Percentiles rank a stretch among this genome's conserved stretches.
Evolutionary conservation across 2,797 vertebrate genomes (phyloP).

Genomic region (Chromis chromis): DNA sequence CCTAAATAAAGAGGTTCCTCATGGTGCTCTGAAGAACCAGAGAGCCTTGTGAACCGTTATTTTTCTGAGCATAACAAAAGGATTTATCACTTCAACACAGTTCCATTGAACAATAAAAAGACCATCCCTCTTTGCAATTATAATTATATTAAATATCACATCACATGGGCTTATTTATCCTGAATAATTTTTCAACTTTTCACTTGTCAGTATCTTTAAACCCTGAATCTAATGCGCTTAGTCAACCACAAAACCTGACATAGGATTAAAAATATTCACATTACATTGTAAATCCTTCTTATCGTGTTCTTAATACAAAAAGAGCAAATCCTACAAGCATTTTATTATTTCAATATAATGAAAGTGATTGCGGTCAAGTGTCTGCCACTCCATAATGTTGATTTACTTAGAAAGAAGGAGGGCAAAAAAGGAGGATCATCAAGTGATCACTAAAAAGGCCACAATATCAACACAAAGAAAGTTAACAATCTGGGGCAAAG

Average conservation of each 20-base stretch:
- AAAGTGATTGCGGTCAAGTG: constrained; percentile 62
- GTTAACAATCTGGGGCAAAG: constrained; percentile 63
- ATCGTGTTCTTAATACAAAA: constrained; percentile 57
- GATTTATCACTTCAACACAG: constrained; percentile 2
- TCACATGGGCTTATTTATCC: constrained; percentile 31
- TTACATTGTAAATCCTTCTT: constrained; percentile 60
- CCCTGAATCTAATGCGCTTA: constrained; percentile 52
- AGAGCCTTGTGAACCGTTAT: background rate
- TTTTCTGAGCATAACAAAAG: background rate
- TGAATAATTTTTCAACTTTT: constrained; percentile 51
- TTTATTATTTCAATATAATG: constrained; percentile 69
- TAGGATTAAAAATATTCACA: constrained; percentile 68
- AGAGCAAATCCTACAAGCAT: constrained; percentile 58
- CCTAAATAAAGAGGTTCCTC: no score
- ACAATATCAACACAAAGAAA: constrained; percentile 74
- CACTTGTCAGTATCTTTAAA: constrained; percentile 61
- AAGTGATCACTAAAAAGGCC: constrained; percentile 68
- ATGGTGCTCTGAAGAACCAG: no score
- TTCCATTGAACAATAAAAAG: constrained; percentile 48
- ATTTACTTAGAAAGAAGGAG: constrained; percentile 38
- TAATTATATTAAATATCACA: constrained; percentile 58
- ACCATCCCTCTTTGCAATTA: constrained; percentile 40
- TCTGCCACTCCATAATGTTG: constrained; percentile 47
- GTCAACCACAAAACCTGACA: constrained; percentile 42
- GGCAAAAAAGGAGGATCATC: constrained; percentile 52